Base-by-base conservation (phyloP, 2,888 invertebrate species). In the Thera britannica region DNA sequence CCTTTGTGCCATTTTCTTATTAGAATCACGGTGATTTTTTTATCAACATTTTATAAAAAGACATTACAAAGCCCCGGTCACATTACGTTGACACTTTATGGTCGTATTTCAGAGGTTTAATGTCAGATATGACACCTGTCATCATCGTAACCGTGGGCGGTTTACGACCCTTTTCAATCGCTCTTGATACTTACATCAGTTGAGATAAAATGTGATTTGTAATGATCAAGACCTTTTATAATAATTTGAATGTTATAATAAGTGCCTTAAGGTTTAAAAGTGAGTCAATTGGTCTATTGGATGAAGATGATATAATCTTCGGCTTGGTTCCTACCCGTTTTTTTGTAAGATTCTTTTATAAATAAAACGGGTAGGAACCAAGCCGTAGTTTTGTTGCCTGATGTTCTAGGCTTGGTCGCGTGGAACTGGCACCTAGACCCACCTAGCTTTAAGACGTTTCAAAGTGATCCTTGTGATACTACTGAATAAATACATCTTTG, bases 51-150 rank as follows among this genome's bases (percentile, higher is more conserved):
- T 69, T 49, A 51, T 58, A 62, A 51, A 23, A 36, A 35, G 34
- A 58, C 34, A 36, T 55, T 46, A 54, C 12, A 8, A 61, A 68
- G 34, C 52, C 41, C 41, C 23, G 49, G 58, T 51, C 54, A 51
- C 57, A 5, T 34, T 34, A 56, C 48, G 52, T 35, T 58, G 68
- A 59, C 67, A 69, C 52, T 67, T 68, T 65, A 71, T 57, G 66
- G 58, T 58, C 65, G 55, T 67, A 69, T 67, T 56, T 68, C 34
- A 68, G 62, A 51, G 11, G 68, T 64, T 73, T 69, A 69, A 73
- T 66, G 67, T 63, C 69, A 61, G 61, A 58, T 69, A 66, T 71
- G 73, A 73, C 73, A 73, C 61, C 62, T 73, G 71, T 70, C 73
- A 68, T 61, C 61, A 51, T 51, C 65, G 59, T 64, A 23, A 64